Conservation (phyloP, 2,888 invertebrate genomes). For the Leptarthrus brevirostris region DNA sequence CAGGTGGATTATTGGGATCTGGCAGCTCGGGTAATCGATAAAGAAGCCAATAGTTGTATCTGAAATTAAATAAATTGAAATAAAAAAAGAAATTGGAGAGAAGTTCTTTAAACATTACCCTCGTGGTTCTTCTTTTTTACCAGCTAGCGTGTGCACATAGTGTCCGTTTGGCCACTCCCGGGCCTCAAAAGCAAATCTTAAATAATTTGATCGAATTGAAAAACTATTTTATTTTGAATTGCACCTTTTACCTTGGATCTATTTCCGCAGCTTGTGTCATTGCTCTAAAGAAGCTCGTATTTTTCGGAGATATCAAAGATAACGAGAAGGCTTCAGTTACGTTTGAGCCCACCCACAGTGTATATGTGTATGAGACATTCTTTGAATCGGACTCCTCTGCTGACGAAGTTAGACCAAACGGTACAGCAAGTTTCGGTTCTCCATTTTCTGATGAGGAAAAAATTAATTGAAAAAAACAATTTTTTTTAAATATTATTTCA, state of each 20-base stretch:
- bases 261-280: conserved; percentile 88
- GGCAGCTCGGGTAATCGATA: conserved; percentile 85
- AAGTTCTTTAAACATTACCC: too few relatives aligned
- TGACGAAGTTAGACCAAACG: conserved; percentile 65
- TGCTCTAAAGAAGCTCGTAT: conserved; percentile 76
- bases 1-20: conserved; percentile 83
- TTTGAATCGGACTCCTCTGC: conserved; percentile 66
- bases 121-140: conserved; percentile 66
- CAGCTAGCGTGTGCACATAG: conserved; percentile 85
- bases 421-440: conserved; percentile 66
- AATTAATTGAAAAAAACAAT: too few relatives aligned
- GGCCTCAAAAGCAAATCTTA: conserved; percentile 78
- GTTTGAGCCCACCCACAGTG: conserved; percentile 89
- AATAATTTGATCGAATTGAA: too few relatives aligned
- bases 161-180: conserved; percentile 94
- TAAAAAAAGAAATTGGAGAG: too few relatives aligned
- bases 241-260: conserved; percentile 72
- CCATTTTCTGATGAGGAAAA: conserved; percentile 64
- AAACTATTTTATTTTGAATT: conserved; percentile 12
- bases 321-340: conserved; percentile 84
- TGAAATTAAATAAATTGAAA: too few relatives aligned
- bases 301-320: conserved; percentile 78
- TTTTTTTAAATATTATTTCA: conserved; percentile 64
- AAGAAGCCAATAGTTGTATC: conserved; percentile 90
- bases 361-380: conserved; percentile 85